Evolutionary conservation across 2,888 invertebrate genomes (phyloP).

Genomic region (Papilio protenor): DNA sequence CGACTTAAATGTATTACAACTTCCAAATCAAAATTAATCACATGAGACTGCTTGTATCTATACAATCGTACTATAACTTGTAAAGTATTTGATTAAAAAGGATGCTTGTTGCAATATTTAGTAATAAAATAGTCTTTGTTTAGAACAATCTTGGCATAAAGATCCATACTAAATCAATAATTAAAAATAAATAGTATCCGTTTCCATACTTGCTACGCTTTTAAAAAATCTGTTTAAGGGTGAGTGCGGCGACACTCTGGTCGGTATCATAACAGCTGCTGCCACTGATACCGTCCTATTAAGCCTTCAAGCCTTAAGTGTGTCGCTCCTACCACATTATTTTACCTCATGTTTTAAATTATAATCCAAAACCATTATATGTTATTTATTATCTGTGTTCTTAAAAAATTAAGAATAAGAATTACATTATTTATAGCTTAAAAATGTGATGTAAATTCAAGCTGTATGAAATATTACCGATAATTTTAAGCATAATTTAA

Average conservation of each 20-base stretch:
- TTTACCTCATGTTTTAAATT: conserved; percentile 78
- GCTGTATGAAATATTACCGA: background rate
- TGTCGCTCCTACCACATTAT: conserved; percentile 62
- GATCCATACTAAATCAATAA: background rate
- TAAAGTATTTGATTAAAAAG: too few species aligned
- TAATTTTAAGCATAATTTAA: background rate
- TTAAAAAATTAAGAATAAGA: conserved; percentile 18
- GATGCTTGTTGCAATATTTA: background rate
- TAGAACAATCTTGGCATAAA: background rate
- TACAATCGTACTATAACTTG: too few species aligned
- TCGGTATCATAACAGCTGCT: conserved; percentile 83
- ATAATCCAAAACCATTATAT: conserved; percentile 72
- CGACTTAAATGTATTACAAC: too few species aligned
- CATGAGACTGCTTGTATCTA: too few species aligned
- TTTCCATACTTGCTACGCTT: conserved; percentile 54
- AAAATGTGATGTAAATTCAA: background rate
- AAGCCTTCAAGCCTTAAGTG: conserved; percentile 73
- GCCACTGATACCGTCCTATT: conserved; percentile 82
- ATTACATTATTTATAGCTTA: conserved; percentile 3
- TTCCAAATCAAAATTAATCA: too few species aligned
- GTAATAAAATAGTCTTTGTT: background rate
- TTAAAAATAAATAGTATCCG: conserved; percentile 49
- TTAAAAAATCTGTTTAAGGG: conserved; percentile 72
- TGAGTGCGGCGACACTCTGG: conserved; percentile 80
- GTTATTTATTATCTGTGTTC: conserved; percentile 45